These are phyloP conservation scores for Agapornis canus DNA, from an alignment of 2,797 vertebrate genomes.

Conservation along the genomic window DNA sequence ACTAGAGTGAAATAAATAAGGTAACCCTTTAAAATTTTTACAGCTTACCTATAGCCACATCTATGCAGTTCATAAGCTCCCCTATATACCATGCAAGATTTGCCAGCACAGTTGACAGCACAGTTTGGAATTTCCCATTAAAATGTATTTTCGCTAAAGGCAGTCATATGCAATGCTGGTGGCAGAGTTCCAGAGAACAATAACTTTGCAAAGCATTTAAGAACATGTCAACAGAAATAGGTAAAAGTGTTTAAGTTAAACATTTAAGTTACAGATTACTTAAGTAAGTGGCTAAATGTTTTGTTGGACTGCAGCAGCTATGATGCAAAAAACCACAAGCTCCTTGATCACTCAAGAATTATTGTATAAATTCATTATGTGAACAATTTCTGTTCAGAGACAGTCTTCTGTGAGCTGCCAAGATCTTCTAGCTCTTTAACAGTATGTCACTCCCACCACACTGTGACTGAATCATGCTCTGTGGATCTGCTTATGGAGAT, in stretches of 20 bases:
- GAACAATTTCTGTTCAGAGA: background rate
- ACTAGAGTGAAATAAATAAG: background rate
- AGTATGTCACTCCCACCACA: background rate
- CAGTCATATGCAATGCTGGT: background rate
- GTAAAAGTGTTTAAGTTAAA: background rate
- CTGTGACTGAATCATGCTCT: background rate
- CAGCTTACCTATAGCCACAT: background rate
- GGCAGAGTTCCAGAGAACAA: background rate
- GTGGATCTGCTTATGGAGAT: background rate
- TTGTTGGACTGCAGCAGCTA: background rate
- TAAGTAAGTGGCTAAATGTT: background rate
- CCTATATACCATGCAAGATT: background rate
- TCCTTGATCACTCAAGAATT: background rate
- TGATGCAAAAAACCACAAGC: background rate
- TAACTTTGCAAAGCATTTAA: background rate
- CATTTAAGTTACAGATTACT: background rate
- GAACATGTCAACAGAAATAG: background rate
- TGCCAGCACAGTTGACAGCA: background rate
- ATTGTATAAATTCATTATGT: background rate
- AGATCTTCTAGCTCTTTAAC: background rate
- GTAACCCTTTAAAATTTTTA: background rate
- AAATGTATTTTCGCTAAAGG: background rate
- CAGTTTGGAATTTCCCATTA: background rate
- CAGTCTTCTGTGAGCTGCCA: background rate
- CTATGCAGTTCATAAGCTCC: background rate